Percentiles rank a stretch among this genome's conserved stretches.
Conservation (phyloP, 2,113 vertebrate species). For the Cinclus cinclus region DNA sequence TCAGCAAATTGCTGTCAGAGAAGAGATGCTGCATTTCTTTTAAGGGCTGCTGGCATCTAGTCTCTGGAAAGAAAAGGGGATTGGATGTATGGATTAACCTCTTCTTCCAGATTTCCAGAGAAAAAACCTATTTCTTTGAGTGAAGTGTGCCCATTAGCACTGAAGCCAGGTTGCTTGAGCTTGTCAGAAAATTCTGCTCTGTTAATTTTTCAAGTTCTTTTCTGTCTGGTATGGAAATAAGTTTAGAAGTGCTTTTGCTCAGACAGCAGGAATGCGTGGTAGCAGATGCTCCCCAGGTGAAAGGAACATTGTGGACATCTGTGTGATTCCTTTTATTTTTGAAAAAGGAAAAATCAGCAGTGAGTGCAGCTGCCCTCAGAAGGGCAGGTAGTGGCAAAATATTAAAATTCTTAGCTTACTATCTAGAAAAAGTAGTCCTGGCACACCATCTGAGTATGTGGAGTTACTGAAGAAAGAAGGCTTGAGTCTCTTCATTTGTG, state of each 20-base stretch:
- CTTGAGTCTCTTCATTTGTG: not conserved
- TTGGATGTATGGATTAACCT: not conserved
- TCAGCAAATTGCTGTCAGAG: not conserved
- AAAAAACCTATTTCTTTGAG: not conserved
- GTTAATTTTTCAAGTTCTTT: not conserved
- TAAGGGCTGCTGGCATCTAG: not conserved
- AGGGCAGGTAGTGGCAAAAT: not conserved
- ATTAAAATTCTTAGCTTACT: not conserved
- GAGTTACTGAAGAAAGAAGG: not conserved
- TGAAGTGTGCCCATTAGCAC: not conserved
- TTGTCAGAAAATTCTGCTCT: not conserved
- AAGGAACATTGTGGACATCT: not conserved
- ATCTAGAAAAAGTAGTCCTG: not conserved
- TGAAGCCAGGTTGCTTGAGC: not conserved
- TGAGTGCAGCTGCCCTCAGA: not conserved
- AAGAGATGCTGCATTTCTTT: not conserved
- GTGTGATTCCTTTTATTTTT: not conserved
- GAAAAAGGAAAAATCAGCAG: not conserved
- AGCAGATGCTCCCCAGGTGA: conserved; percentile 1
- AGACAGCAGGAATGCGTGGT: not conserved
- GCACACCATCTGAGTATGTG: not conserved
- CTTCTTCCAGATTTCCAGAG: not conserved
- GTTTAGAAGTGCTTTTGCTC: not conserved
- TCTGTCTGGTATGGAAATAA: not conserved
- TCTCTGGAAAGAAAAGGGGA: not conserved